Evolutionary conservation across 2,797 vertebrate species (phyloP).

Genomic region (Pteronotus mesoamericanus): DNA sequence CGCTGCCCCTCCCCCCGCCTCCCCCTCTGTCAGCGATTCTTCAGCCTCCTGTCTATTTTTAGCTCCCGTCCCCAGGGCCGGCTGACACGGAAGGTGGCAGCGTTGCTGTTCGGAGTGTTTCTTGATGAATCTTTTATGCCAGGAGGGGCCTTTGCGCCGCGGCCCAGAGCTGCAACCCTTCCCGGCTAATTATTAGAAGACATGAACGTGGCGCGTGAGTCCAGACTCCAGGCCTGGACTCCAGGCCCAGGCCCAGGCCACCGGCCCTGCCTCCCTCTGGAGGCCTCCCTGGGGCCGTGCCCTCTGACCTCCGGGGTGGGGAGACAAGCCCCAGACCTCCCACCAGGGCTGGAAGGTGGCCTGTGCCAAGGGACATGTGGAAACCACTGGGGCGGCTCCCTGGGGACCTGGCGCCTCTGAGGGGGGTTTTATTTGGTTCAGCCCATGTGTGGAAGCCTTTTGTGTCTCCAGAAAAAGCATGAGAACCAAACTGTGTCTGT

Average conservation of each 20-base stretch:
- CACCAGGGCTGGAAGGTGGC: not conserved
- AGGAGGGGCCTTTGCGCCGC: not conserved
- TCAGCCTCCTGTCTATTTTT: conserved; percentile 56
- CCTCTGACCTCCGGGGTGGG: not conserved
- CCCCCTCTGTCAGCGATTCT: not conserved
- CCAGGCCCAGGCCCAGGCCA: not conserved
- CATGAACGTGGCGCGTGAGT: fast-evolving
- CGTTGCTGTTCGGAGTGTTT: not conserved
- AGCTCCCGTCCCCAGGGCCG: conserved; percentile 52
- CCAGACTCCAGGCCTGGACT: not conserved
- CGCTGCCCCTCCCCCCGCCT: too few species aligned
- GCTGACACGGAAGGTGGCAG: not conserved
- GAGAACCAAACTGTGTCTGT: not conserved
- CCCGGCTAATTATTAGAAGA: not conserved
- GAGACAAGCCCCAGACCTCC: not conserved
- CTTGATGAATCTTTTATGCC: conserved; percentile 41
- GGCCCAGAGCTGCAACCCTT: not conserved
- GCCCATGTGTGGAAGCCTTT: not conserved
- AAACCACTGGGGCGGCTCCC: too few species aligned
- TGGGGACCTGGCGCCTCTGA: fast-evolving
- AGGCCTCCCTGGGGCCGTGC: not conserved
- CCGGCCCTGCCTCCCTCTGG: not conserved
- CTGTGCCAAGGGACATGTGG: not conserved
- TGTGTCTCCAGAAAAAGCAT: not conserved
- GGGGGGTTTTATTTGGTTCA: not conserved